Conservation (phyloP, 30 jellyfish, hydroid and myxozoan species). For the Aurelia coerulea region DNA sequence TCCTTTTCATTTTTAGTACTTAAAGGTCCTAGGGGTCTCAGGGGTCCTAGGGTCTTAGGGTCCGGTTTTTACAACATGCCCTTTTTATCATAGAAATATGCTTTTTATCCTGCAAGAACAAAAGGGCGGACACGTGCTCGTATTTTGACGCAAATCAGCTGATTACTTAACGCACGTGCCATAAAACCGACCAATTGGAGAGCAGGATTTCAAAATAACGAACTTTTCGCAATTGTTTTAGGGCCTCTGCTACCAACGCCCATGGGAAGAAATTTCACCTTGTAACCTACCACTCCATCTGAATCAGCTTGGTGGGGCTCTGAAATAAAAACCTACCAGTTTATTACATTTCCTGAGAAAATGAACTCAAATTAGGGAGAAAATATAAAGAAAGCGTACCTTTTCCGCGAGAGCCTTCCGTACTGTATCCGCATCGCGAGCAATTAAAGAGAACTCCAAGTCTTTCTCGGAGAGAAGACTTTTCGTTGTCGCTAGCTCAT, state of each 20-base stretch:
- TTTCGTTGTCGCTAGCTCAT: conserved; percentile 36
- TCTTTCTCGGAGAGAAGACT: conserved; percentile 24
- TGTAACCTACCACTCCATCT: too few species aligned
- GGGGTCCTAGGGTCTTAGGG: too few species aligned
- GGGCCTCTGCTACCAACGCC: neutral
- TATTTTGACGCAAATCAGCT: conserved; percentile 33
- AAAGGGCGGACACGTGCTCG: conserved; percentile 15
- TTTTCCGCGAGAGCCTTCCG: conserved; percentile 24
- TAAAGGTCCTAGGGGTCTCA: too few species aligned
- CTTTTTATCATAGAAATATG: too few species aligned
- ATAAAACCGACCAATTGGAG: conserved; percentile 28
- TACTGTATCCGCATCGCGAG: conserved; percentile 17
- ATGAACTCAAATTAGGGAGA: neutral
- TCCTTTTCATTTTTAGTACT: too few species aligned
- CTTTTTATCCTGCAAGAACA: neutral
- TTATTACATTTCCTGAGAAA: neutral
- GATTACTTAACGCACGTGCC: conserved; percentile 36
- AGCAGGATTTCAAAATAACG: conserved; percentile 48
- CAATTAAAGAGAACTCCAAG: neutral
- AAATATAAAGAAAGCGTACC: conserved; percentile 10
- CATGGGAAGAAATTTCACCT: neutral
- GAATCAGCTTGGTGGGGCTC: too few species aligned
- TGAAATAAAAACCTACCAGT: too few species aligned
- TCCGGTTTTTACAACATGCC: too few species aligned
- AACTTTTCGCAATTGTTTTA: conserved; percentile 17